Evolutionary conservation across 2,113 vertebrate genomes (phyloP).

Genomic region (Ctenomys sociabilis): DNA sequence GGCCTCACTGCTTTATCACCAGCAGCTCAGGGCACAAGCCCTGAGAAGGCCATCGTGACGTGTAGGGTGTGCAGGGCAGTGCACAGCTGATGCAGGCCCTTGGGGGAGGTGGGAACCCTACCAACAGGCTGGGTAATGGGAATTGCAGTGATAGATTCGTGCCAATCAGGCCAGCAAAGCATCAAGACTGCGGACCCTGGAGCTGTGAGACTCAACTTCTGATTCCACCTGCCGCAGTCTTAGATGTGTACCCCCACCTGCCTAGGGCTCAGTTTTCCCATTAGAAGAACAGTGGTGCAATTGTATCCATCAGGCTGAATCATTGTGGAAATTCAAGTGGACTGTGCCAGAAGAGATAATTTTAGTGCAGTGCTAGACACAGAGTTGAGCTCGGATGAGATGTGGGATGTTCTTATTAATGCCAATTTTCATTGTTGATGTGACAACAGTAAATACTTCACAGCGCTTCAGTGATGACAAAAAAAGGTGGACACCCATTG

Average conservation of each 20-base stretch:
- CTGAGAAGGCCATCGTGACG: neutral
- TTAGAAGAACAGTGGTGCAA: neutral
- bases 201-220: neutral
- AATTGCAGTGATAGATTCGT: neutral
- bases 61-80: neutral
- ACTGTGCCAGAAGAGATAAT: neutral
- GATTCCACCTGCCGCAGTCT: neutral
- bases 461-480: neutral
- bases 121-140: neutral
- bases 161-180: neutral
- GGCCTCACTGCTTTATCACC: neutral
- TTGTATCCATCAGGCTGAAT: neutral
- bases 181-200: neutral
- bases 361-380: neutral
- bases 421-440: neutral
- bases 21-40: neutral
- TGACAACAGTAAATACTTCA: neutral
- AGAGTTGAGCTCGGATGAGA: neutral
- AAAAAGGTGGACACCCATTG: fast-evolving
- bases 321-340: neutral
- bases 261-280: neutral
- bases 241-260: neutral
- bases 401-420: neutral
- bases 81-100: neutral
- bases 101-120: neutral